Conservation (phyloP, 2,888 invertebrate genomes). For the Diadegma fenestrale region DNA sequence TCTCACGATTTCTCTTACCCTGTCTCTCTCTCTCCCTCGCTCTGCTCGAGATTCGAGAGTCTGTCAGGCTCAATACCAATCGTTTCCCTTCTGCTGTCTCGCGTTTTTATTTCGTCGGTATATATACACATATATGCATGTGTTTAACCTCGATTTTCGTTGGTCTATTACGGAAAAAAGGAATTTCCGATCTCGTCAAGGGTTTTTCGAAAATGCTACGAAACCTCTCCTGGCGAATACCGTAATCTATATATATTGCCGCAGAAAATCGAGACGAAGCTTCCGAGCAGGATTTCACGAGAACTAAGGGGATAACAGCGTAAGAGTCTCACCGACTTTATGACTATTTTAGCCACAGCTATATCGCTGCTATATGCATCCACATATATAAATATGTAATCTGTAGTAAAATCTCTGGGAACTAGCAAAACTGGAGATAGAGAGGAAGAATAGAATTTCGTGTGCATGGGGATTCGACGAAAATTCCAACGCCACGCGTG, state of each 20-base stretch:
- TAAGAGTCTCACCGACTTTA: constrained; percentile 20
- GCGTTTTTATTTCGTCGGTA: constrained; percentile 38
- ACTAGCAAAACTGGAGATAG: constrained; percentile 3
- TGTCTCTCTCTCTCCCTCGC: constrained; percentile 10
- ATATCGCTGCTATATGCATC: not conserved
- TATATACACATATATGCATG: constrained; percentile 12
- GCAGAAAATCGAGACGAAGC: constrained; percentile 37
- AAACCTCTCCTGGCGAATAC: constrained; percentile 33
- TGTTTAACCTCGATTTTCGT: not conserved
- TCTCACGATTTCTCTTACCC: not conserved
- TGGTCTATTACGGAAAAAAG: constrained; percentile 22
- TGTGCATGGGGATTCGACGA: constrained; percentile 16
- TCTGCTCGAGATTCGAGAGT: constrained; percentile 37
- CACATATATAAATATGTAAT: not conserved
- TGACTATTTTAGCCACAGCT: constrained; percentile 17
- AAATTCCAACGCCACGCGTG: not conserved
- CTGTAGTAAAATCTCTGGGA: not conserved
- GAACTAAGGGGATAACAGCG: constrained; percentile 39
- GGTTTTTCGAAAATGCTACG: constrained; percentile 71
- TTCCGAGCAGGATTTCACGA: constrained; percentile 32
- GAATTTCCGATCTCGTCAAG: constrained; percentile 75
- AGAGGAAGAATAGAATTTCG: constrained; percentile 18
- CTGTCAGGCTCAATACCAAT: constrained; percentile 53
- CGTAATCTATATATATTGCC: constrained; percentile 28
- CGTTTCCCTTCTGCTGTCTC: constrained; percentile 57